phyloP scores from a whole-genome alignment of 2,888 invertebrate genomes.

The Dolomedes plantarius region DNA sequence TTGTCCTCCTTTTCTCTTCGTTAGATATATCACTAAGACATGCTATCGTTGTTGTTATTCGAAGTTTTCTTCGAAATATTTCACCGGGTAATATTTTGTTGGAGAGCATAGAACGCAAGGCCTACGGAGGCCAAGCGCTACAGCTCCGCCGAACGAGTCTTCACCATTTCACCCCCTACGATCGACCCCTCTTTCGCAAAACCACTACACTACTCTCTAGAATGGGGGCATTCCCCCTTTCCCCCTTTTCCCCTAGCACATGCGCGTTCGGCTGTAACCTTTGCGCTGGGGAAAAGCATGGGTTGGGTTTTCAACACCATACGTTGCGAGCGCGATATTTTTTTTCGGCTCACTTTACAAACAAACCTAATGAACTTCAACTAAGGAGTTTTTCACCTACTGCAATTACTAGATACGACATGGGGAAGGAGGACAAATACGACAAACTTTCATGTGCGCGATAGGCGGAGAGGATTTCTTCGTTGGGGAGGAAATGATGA shows the following conservation, averaged over 20 bases:
- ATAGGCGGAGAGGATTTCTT: background rate
- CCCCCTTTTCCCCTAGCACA: conserved; percentile 56
- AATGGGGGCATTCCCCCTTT: conserved; percentile 66
- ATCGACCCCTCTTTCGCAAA: conserved; percentile 65
- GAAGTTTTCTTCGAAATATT: background rate
- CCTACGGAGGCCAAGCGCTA: conserved; percentile 54
- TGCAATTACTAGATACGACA: background rate
- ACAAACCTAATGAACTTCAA: conserved; percentile 59
- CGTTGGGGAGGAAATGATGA: too few relatives aligned
- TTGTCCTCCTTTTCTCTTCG: conserved; percentile 22
- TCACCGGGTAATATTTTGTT: conserved; percentile 25
- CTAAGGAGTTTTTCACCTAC: conserved; percentile 33
- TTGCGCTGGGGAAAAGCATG: conserved; percentile 67
- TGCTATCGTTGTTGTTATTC: background rate
- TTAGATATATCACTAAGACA: conserved; percentile 3
- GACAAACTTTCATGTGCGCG: background rate
- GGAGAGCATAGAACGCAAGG: conserved; percentile 52
- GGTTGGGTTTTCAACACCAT: conserved; percentile 68
- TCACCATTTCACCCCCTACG: conserved; percentile 58
- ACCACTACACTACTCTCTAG: conserved; percentile 69
- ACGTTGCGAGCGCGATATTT: conserved; percentile 28
- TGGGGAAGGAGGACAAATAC: background rate
- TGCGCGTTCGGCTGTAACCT: conserved; percentile 71
- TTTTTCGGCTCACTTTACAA: conserved; percentile 42
- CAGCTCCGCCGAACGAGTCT: conserved; percentile 50